phyloP scores from a whole-genome alignment of 2,113 vertebrate genomes.

The Petrocephalus zakoni region DNA sequence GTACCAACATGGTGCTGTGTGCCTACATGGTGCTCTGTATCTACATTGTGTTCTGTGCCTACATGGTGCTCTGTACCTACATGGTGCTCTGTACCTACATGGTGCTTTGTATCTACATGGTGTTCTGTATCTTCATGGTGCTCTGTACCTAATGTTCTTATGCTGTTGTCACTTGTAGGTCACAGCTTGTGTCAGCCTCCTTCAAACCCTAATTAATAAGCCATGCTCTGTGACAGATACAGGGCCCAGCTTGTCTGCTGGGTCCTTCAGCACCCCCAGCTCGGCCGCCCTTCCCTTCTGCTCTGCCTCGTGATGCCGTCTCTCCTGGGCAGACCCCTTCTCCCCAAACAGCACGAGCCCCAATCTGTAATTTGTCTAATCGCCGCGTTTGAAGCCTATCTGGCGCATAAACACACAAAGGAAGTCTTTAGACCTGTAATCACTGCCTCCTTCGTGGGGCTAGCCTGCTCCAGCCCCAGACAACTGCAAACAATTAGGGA shows the following conservation, averaged over 20 bases:
- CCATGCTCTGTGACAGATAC: neutral
- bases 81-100: too few relatives aligned
- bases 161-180: neutral
- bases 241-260: neutral
- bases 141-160: neutral
- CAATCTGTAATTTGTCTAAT: conserved; percentile 96
- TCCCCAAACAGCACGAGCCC: conserved; percentile 61
- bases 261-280: neutral
- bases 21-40: neutral
- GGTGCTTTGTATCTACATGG: neutral
- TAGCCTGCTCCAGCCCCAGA: conserved; percentile 84
- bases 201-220: neutral
- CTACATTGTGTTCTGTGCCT: neutral
- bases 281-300: conserved; percentile 20
- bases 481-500: conserved; percentile 99
- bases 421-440: conserved; percentile 95
- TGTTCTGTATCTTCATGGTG: neutral
- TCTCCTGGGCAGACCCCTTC: conserved; percentile 34
- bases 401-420: conserved; percentile 89
- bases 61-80: too few relatives aligned
- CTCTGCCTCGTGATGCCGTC: conserved; percentile 27
- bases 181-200: neutral
- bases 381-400: conserved; percentile 89
- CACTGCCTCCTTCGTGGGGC: conserved; percentile 60
- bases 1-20: too few relatives aligned